Conservation (phyloP, 2,797 vertebrate genomes). For the Danio aesculapii region DNA sequence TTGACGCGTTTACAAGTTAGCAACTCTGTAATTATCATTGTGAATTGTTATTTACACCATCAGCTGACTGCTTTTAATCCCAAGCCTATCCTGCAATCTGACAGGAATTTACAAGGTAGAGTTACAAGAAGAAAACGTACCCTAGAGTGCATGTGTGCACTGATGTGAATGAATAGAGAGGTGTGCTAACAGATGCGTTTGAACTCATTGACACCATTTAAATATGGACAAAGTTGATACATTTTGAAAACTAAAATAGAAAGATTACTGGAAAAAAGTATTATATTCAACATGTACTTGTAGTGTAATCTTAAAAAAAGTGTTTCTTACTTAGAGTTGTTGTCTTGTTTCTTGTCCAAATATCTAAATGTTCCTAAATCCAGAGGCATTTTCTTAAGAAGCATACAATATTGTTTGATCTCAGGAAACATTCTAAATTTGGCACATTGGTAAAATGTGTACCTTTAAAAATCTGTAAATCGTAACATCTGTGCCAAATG, state of each 20-base stretch:
- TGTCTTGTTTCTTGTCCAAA: too few relatives aligned
- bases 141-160: constrained; percentile 33
- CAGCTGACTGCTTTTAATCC: constrained; percentile 64
- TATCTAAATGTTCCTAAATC: background rate
- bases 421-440: too few relatives aligned
- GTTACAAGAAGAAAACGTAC: constrained; percentile 45
- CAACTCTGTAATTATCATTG: constrained; percentile 80
- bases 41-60: constrained; percentile 76
- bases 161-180: constrained; percentile 19
- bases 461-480: too few relatives aligned
- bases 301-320: background rate
- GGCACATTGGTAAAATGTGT: too few relatives aligned
- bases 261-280: background rate
- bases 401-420: too few relatives aligned
- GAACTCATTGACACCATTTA: constrained; percentile 49
- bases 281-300: background rate
- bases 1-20: constrained; percentile 77
- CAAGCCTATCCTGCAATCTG: constrained; percentile 59
- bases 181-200: constrained; percentile 17
- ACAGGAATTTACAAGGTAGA: constrained; percentile 62
- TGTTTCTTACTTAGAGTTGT: too few relatives aligned
- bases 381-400: too few relatives aligned
- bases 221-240: background rate
- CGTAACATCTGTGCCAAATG: too few relatives aligned
- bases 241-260: background rate